Evolutionary conservation across 1,140 invertebrate species (phyloP), one percentile per base, ranked within the genome.

Genomic region (Heliconius hewitsoni): DNA sequence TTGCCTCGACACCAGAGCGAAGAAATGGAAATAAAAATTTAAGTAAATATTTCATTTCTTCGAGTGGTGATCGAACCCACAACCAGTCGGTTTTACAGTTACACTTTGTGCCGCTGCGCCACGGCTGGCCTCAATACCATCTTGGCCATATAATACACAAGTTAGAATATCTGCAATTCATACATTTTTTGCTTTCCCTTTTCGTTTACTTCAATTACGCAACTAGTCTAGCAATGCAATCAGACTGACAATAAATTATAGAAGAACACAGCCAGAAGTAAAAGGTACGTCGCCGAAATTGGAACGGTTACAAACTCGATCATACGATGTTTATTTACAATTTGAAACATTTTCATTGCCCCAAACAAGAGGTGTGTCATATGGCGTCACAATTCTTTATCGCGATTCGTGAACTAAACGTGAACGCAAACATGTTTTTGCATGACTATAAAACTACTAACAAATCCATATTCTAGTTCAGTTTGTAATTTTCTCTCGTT

Each of bases 241-340:
- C 30, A 71, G 16, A 16, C 16, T 4, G 55, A 42, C 18, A 57
- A 80, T 34, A 71, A 37, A 13, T 73, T 60, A 80, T 80, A 76
- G 71, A 76, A 27, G 39, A 79, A 39, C 52, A 60, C 55, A 60
- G n/a, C 60, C 11, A 66, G 2, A 27, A 66, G 60, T 72, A 66
- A 66, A 66, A 30, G 60, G 60, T 66, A 30, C 60, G 60, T 5
- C 60, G 60, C n/a, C 11, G 13, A 66, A 66, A 27, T 93, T 93
- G 90, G 91, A 86, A 80, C 83, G n/a, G 73, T 84, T 84, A 78
- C 90, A 91, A 90, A 84, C 73, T 39, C 39, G 82, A 91, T 93
- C 91, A 85, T 91, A 91, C 90, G 91, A 93, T 91, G 81, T 90
- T 92, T 93, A 84, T 92, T 91, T 91, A 90, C 87, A 84, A 80